Evolutionary conservation across 2,888 invertebrate genomes (phyloP).

Genomic region (Hermaeophaga mercurialis): DNA sequence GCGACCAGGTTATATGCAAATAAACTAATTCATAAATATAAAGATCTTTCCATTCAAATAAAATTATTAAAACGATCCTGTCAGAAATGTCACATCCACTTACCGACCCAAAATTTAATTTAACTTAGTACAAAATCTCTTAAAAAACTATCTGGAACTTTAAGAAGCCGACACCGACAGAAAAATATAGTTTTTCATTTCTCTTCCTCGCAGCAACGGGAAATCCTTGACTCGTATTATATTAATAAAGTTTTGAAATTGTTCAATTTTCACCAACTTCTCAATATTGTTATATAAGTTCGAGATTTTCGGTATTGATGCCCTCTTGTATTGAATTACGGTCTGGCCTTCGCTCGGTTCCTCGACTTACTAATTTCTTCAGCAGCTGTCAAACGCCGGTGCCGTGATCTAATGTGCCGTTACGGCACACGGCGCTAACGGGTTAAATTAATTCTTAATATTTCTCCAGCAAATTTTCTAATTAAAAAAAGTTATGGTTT

Average conservation of each 20-base stretch:
- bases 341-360: conserved; percentile 22
- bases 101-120: conserved; percentile 5
- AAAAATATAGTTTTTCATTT: conserved; percentile 27
- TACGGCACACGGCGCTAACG: conserved; percentile 7
- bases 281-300: conserved; percentile 40
- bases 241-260: conserved; percentile 44
- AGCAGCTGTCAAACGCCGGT: conserved; percentile 35
- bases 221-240: conserved; percentile 38
- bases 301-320: conserved; percentile 34
- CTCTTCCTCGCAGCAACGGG: conserved; percentile 19
- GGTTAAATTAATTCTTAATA: conserved; percentile 2
- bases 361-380: conserved; percentile 34
- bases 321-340: conserved; percentile 38
- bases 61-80: no score
- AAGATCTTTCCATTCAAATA: no score
- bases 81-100: conserved; percentile 1
- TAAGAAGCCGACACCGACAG: conserved; percentile 1
- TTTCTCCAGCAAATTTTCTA: neutral
- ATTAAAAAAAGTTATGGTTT: no score
- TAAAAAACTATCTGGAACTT: conserved; percentile 12
- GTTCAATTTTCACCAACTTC: conserved; percentile 38
- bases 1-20: no score
- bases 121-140: conserved; percentile 6
- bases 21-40: no score
- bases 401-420: neutral